A percentile compares a stretch with the other conserved stretches of the same genome.
Evolutionary conservation across 2,797 vertebrate species (phyloP).

Genomic region (Sebastes umbrosus): DNA sequence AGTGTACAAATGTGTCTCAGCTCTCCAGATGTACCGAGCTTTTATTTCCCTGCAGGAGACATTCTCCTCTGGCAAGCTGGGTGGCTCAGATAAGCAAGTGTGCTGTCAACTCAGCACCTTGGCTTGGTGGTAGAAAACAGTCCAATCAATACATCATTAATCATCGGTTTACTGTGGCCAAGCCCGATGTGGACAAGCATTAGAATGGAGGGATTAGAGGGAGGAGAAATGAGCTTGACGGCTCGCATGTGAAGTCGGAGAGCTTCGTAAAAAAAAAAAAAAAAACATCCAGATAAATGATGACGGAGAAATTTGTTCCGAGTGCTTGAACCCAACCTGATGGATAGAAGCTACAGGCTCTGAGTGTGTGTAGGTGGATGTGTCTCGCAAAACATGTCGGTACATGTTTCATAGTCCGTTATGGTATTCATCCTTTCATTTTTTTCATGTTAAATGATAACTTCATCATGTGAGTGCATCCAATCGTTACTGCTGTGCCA

Average conservation of each 20-base stretch:
- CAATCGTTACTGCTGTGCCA: neutral
- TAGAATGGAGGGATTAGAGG: conserved; percentile 78
- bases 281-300: conserved; percentile 44
- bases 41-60: conserved; percentile 62
- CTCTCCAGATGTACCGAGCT: conserved; percentile 19
- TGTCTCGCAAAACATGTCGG: neutral
- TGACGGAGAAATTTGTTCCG: conserved; percentile 39
- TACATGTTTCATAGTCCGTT: neutral
- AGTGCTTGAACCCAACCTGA: conserved; percentile 29
- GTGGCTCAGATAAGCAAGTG: conserved; percentile 75
- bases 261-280: conserved; percentile 10
- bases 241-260: conserved; percentile 40
- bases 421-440: neutral
- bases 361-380: neutral
- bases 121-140: conserved; percentile 65
- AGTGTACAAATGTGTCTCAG: conserved; percentile 48
- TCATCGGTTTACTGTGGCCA: conserved; percentile 78
- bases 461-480: conserved; percentile 51
- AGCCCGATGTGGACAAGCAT: conserved; percentile 77
- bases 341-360: conserved; percentile 2
- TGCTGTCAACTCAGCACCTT: conserved; percentile 80
- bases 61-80: conserved; percentile 73
- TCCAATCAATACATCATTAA: conserved; percentile 84
- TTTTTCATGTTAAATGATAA: conserved; percentile 5
- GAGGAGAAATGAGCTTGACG: conserved; percentile 41